Evolutionary conservation across 1,140 invertebrate species (phyloP).

Genomic region (Calephelis nemesis): DNA sequence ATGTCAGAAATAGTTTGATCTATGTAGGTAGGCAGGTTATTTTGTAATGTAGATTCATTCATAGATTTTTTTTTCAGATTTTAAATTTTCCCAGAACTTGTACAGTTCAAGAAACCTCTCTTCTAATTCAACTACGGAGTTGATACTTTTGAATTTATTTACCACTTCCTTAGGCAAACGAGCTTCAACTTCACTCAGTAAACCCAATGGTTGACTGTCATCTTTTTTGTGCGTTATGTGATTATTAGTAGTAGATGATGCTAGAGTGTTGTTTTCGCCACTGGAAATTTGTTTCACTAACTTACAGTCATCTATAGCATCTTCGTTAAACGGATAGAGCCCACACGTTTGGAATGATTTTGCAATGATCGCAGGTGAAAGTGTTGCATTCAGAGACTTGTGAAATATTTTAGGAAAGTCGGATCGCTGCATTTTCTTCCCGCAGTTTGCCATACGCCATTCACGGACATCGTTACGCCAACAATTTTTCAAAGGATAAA

Average conservation of each 20-base stretch:
- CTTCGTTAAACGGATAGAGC: no score
- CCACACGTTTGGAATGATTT: background rate
- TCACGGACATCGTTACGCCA: slow-evolving; percentile 23
- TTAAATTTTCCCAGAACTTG: background rate
- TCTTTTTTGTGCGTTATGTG: slow-evolving; percentile 23
- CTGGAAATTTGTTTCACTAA: slow-evolving; percentile 20
- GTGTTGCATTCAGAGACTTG: slow-evolving; percentile 21
- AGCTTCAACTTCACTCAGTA: slow-evolving; percentile 25
- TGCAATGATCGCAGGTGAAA: slow-evolving; percentile 22
- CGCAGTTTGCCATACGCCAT: slow-evolving; percentile 28
- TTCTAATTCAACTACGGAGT: slow-evolving; percentile 22
- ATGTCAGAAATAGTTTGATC: slow-evolving; percentile 4
- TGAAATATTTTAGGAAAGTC: slow-evolving; percentile 24
- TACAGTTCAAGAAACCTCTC: slow-evolving; percentile 3
- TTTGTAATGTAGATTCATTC: background rate
- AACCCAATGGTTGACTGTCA: slow-evolving; percentile 23
- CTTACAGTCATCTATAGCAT: no score
- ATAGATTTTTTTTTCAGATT: slow-evolving; percentile 2
- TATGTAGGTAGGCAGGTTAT: background rate
- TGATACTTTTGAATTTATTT: slow-evolving; percentile 26
- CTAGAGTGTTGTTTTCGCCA: background rate
- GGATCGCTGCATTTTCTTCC: slow-evolving; percentile 25
- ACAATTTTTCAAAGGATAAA: slow-evolving; percentile 47
- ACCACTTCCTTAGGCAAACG: slow-evolving; percentile 18
- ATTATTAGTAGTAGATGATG: slow-evolving; percentile 16